Evolutionary conservation across 2,113 vertebrate species (phyloP), one percentile per base, ranked within the genome.

Genomic region (Naja naja): DNA sequence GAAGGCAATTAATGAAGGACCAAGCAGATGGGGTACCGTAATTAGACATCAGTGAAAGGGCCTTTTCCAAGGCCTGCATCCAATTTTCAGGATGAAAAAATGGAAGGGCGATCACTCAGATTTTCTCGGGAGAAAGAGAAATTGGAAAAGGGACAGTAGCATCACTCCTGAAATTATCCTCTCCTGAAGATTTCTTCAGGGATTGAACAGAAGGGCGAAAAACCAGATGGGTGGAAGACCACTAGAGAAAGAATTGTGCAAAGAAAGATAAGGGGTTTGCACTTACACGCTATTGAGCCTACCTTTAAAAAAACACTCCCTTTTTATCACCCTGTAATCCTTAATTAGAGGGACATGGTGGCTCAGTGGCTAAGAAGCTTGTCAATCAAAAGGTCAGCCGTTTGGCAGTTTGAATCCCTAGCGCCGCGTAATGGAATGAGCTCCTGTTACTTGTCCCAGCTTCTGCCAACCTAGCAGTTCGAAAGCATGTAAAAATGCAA

Each of bases 391-490:
- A 49, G 47, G 47, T 49, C 8, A 1, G 47, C 47, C 9, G 47
- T 9, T 49, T 0, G 47, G 47, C 1, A 10, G 47, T 49, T 49
- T 7, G 8, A 49, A 49, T 49, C 47, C 47, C 47, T 49, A 10
- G 47, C 9, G 8, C 8, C 8, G 0, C 0, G 1, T 6, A 47
- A 47, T 0, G 0, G 6, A 47, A 8, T 49, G 8, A 49, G 47
- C 47, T 10, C 47, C 47, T 8, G 8, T 49, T 49, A 7, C 47
- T 49, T 49, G 47, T 9, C 47, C 47, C 47, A 49, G 47, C 47
- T 49, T 49, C 8, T 49, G 47, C 47, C 47, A 49, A 49, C 47
- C 47, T 9, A 49, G 47, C 47, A 49, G 47, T 9, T 49, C 7
- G 8, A 49, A 49, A 49, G 47, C 47, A 49, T 0, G 1, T 49